Base-by-base conservation (phyloP, 2,888 invertebrate genomes). In the Troglohyphantes excavatus region DNA sequence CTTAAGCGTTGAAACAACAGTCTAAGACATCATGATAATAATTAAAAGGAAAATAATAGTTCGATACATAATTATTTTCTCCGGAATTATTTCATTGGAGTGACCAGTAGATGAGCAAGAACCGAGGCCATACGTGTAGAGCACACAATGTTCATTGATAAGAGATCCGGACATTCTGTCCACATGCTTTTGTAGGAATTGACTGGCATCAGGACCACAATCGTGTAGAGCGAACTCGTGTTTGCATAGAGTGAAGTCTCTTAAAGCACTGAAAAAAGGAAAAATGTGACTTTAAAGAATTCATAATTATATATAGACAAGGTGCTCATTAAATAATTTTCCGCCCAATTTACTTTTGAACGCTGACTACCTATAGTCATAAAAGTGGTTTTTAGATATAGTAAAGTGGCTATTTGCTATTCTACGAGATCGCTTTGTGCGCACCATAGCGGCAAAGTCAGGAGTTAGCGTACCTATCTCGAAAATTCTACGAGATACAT, bases 101-200 rank as follows among this genome's bases (percentile, higher is more conserved):
- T 29, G 43, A 9, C 39, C 29, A 6, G 29, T 73, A 11, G 85
- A 75, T 23, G 90, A 75, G 46, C 91, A 91, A 70, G 91, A 90
- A 39, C 83, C 90, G 0, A 90, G 81, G 11, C 91, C 91, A 43
- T 88, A 91, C 0, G 92, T 92, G 59, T 91, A 92, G 17, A 91
- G 76, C 11, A 90, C 86, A 81, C 92, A 92, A 46, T 92, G 92
- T 81, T 91, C 86, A 75, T 92, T 91, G 27, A 91, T 90, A 23
- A 92, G 67, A 2, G 91, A 91, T 43, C 91, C 91, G 0, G 92
- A 91, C 78, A 92, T 91, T 61, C 86, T 33, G 43, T 90, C 90
- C 75, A 91, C 83, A 39, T 92, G 91, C 11, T 87, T 73, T 29
- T 90, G 87, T 43, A 92, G 83, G 68, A 92, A 92, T 19, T 89